Evolutionary conservation across 2,888 invertebrate species (phyloP).

Genomic region (Melanostoma scalare): DNA sequence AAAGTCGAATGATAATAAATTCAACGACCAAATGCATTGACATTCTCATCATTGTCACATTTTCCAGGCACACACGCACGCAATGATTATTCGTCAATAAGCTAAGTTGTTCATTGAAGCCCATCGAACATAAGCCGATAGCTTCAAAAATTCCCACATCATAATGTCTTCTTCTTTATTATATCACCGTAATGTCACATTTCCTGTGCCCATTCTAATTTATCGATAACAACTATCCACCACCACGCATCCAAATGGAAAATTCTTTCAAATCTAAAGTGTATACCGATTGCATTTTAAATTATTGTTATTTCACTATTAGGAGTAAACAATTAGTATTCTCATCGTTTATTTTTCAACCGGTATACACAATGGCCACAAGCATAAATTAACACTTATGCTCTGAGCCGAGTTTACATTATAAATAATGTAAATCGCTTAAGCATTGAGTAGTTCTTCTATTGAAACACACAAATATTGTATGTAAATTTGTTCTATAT

Average conservation of each 20-base stretch:
- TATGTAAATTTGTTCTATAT: conserved; percentile 58
- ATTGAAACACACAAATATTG: conserved; percentile 55
- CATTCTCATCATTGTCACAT: too few species aligned
- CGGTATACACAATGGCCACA: conserved; percentile 2
- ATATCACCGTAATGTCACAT: conserved; percentile 21
- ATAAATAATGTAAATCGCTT: conserved; percentile 47
- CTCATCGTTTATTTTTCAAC: conserved; percentile 16
- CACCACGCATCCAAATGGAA: background rate
- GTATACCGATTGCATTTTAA: conserved; percentile 36
- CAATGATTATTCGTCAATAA: too few species aligned
- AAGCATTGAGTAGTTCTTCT: conserved; percentile 28
- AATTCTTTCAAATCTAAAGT: conserved; percentile 31
- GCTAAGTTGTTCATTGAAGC: too few species aligned
- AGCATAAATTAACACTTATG: conserved; percentile 66
- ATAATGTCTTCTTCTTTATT: conserved; percentile 11
- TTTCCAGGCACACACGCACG: too few species aligned
- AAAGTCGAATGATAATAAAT: too few species aligned
- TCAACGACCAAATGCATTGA: too few species aligned
- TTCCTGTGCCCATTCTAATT: conserved; percentile 57
- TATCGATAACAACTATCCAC: conserved; percentile 16
- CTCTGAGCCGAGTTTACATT: conserved; percentile 37
- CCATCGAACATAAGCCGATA: too few species aligned
- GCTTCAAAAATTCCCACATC: conserved; percentile 22
- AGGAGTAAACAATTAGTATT: conserved; percentile 47
- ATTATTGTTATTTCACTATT: conserved; percentile 21